Evolutionary conservation across 2,113 vertebrate genomes (phyloP), one percentile per base, ranked within the genome.

Genomic region (Dinomys branickii): DNA sequence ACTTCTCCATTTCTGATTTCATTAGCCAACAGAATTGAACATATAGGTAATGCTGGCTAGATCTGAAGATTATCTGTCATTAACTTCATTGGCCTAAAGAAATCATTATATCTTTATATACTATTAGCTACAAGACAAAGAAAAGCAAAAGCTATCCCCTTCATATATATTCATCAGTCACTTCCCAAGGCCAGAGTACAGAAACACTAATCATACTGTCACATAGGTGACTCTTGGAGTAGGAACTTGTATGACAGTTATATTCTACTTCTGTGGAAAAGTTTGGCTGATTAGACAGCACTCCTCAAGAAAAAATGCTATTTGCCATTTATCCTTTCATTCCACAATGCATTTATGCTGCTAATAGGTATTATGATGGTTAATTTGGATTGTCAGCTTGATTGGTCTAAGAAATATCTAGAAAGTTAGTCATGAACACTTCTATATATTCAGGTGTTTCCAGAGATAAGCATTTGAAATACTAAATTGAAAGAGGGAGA

Each of bases 1-100:
- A 75, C 41, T 54, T 95, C 78, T 63, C 88, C 24, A 38, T 85
- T 90, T 95, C 73, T 86, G 30, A 97, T 97, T 98, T 94, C 22
- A 88, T 33, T 78, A 61, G 19, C n/a, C 88, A 95, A 83, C 90
- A 84, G 95, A 95, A 82, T 24, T 35, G 41, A 69, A 97, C 83
- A 84, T 20, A 8, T 20, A 95, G 59, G 2, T 58, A 85, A 84
- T 81, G 50, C 13, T 91, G 3, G 0, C 75, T 71, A 89, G 82
- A 85, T 38, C 30, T 52, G 20, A 56, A 81, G 41, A 78, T 54
- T 92, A 20, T 77, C 50, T 38, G 7, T 35, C 69, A 75, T 41
- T 77, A 91, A 86, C 78, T 87, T 88, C 61, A 93, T 20, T 81
- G 35, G 4, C 47, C 58, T 52, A n/a, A 94, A 88, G n/a, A 96